Percentiles rank a stretch among this genome's conserved stretches.
These are phyloP conservation scores for Rousettus leschenaultii DNA, from an alignment of 2,113 vertebrate genomes.

Conservation along the genomic window DNA sequence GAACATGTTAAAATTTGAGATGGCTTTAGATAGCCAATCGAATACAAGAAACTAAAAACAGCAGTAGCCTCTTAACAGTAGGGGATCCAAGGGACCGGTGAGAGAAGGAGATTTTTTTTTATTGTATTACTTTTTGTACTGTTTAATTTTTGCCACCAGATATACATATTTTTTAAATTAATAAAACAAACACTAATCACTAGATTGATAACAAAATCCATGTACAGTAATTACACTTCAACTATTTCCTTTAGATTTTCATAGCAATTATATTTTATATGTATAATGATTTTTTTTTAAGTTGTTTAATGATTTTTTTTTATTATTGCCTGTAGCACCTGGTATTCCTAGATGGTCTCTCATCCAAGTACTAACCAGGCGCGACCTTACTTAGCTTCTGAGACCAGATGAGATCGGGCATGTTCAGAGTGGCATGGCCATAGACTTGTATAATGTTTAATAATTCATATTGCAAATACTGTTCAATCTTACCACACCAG, in stretches of 20 bases:
- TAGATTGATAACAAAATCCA: neutral
- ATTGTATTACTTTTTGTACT: neutral
- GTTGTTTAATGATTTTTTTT: too few relatives aligned
- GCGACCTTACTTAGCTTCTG: too few relatives aligned
- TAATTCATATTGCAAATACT: neutral
- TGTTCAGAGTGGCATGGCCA: too few relatives aligned
- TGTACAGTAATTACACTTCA: neutral
- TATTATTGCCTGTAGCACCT: too few relatives aligned
- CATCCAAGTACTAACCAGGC: too few relatives aligned
- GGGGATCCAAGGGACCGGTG: neutral
- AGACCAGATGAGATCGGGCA: too few relatives aligned
- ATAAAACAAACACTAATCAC: neutral
- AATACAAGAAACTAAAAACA: neutral
- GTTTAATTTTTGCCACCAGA: conserved; percentile 6
- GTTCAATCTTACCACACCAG: neutral
- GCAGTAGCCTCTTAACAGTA: neutral
- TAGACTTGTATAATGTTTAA: neutral
- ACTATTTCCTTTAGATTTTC: neutral
- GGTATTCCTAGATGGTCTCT: too few relatives aligned
- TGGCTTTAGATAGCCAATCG: neutral
- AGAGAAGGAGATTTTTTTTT: neutral
- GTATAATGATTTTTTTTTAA: neutral
- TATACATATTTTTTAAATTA: neutral
- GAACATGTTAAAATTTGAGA: neutral
- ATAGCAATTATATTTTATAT: neutral